These are phyloP conservation scores for Brachionus asplanchnoidis DNA, from an alignment of 1,140 invertebrate species.

Conservation along the genomic window DNA sequence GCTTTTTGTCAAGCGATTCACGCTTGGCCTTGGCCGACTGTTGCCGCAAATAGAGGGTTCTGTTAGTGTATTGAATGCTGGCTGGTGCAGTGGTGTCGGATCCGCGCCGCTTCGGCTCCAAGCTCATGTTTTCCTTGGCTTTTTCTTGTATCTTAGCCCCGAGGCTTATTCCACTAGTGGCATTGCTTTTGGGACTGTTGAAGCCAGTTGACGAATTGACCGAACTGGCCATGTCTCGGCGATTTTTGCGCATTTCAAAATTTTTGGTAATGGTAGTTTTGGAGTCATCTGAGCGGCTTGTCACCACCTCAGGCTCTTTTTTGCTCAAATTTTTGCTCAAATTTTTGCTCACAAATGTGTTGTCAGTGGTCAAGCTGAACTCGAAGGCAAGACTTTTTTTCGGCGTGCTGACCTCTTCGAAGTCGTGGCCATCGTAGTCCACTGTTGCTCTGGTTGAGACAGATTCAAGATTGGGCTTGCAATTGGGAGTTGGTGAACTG, in stretches of 20 bases:
- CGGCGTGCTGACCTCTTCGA: not conserved
- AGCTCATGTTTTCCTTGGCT: slow-evolving; percentile 9
- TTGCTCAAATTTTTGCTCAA: not conserved
- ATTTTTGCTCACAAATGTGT: not conserved
- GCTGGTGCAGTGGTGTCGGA: not conserved
- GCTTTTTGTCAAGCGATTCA: not conserved
- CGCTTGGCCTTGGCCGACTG: slow-evolving; percentile 36
- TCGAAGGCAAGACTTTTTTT: slow-evolving; percentile 38
- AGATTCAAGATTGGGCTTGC: not conserved
- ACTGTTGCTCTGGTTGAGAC: not conserved
- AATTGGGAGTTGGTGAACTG: not conserved
- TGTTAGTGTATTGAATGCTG: not conserved
- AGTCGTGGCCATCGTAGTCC: not conserved
- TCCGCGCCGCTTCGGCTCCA: not conserved
- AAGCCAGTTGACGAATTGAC: not conserved
- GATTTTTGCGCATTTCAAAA: not conserved
- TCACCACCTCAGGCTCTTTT: not conserved
- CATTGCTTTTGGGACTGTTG: slow-evolving; percentile 28
- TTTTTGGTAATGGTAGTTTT: not conserved
- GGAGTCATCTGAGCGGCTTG: slow-evolving; percentile 2
- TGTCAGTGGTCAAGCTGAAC: not conserved
- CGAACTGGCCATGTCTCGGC: not conserved
- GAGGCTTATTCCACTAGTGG: slow-evolving; percentile 1
- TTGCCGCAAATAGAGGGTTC: slow-evolving; percentile 20
- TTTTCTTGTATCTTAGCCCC: slow-evolving; percentile 35